Conservation (phyloP, 2,888 invertebrate species). For the Arge pagana region DNA sequence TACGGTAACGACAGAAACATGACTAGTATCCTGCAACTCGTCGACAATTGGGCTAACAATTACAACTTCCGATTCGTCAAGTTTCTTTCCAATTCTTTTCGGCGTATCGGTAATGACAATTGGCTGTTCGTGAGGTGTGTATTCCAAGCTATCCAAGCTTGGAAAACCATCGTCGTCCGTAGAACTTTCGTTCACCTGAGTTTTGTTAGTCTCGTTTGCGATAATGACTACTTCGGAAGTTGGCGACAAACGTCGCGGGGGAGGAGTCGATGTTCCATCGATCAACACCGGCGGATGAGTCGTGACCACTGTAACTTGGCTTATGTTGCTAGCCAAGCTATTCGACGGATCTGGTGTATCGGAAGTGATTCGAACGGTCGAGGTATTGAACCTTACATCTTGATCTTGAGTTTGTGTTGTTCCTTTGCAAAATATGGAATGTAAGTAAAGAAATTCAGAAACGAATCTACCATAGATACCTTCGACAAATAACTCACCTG, state of each 20-base stretch:
- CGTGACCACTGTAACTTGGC: conserved; percentile 82
- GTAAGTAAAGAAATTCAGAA: no score
- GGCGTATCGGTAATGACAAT: conserved; percentile 55
- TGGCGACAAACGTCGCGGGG: conserved; percentile 69
- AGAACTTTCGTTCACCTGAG: conserved; percentile 69
- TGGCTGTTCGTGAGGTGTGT: conserved; percentile 55
- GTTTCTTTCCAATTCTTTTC: conserved; percentile 65
- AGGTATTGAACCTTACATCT: conserved; percentile 57
- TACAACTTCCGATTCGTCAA: conserved; percentile 86
- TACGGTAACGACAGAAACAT: conserved; percentile 90
- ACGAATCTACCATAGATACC: neutral
- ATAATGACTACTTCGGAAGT: conserved; percentile 79
- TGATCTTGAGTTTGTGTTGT: conserved; percentile 35
- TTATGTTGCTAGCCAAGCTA: conserved; percentile 74
- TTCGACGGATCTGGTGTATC: conserved; percentile 69
- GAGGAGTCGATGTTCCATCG: conserved; percentile 73
- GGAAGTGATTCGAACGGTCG: conserved; percentile 61
- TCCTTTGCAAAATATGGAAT: conserved; percentile 32
- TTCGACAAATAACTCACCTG: conserved; percentile 40
- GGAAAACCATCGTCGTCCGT: conserved; percentile 76
- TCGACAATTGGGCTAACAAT: conserved; percentile 74
- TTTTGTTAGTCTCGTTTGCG: conserved; percentile 76
- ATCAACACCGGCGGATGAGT: conserved; percentile 78
- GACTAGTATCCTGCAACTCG: conserved; percentile 73
- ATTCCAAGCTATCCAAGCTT: conserved; percentile 76